Base-by-base conservation (phyloP, 2,888 invertebrate species). In the Rhagonycha fulva region DNA sequence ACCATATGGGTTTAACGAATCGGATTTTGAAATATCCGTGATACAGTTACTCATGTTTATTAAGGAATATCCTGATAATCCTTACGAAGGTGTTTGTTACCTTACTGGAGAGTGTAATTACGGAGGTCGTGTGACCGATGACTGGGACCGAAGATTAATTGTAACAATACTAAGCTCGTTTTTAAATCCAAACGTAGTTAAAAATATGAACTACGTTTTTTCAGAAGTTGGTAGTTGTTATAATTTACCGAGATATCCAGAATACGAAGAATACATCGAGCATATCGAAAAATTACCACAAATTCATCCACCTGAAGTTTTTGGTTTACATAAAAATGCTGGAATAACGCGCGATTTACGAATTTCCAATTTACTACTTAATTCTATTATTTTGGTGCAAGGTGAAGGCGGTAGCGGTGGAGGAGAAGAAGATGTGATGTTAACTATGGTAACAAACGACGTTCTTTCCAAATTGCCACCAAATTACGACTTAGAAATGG, bases 71-170 rank as follows among this genome's bases (percentile, higher is more conserved):
- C 90, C 93, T 0, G 92, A 94, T 80, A 91, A 94, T 72, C 95
- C 95, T 61, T 96, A 94, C 83, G 94, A 95, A 78, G 96, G 96
- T 14, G 92, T 97, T 80, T 91, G 92, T 67, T 97, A 97, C 88
- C 89, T 97, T 85, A 94, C 94, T 9, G 96, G 96, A 0, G 97
- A 97, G 88, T 98, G 97, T 85, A 96, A 96, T 88, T 96, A 96
- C 83, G 96, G 96, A 9, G 96, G 96, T 19, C 89, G 95, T 83
- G 95, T 96, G 0, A 96, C 95, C 0, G 96, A 96, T 84, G 94
- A 95, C 83, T 94, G 95, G 93, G 96, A 96, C 87, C 89, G 95
- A 77, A 90, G 95, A 80, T 90, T 94, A 80, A 91, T 96, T n/a
- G 91, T 92, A 60, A 95, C 95, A 11, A 91, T 96, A 82, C 89